Conservation (phyloP, 1,140 invertebrate genomes). For the Neodiprion fabricii region DNA sequence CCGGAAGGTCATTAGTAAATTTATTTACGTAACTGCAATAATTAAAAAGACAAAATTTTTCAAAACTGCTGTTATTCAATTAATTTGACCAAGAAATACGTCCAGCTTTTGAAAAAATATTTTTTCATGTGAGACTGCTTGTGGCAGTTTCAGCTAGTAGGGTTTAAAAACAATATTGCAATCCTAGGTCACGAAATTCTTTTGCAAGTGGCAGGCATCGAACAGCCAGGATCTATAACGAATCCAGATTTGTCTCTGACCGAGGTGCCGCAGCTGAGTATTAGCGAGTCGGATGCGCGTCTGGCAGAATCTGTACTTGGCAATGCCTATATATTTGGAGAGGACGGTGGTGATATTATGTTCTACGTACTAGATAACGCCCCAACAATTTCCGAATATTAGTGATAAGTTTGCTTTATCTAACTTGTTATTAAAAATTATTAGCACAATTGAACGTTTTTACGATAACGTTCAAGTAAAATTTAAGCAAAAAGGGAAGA, state of each 20-base stretch:
- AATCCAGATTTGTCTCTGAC: slow-evolving; percentile 19
- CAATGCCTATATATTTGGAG: slow-evolving; percentile 32
- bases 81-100: too few species aligned
- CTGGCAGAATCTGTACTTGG: slow-evolving; percentile 27
- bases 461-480: background rate
- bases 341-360: slow-evolving; percentile 30
- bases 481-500: background rate
- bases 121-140: too few species aligned
- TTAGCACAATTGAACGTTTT: slow-evolving; percentile 6
- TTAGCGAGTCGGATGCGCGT: slow-evolving; percentile 26
- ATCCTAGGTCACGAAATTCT: slow-evolving; percentile 15
- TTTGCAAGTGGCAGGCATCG: slow-evolving; percentile 19
- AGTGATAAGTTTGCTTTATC: background rate
- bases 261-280: slow-evolving; percentile 30
- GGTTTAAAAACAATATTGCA: background rate
- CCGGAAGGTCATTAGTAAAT: too few species aligned
- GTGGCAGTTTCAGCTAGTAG: too few species aligned
- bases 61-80: too few species aligned
- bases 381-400: slow-evolving; percentile 30
- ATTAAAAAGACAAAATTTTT: too few species aligned
- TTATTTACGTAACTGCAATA: too few species aligned
- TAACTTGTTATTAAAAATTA: background rate
- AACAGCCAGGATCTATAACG: slow-evolving; percentile 6
- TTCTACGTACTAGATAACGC: slow-evolving; percentile 32
- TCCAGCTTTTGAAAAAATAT: too few species aligned